Evolutionary conservation across 2,888 invertebrate species (phyloP).

Genomic region (Hyalella azteca): DNA sequence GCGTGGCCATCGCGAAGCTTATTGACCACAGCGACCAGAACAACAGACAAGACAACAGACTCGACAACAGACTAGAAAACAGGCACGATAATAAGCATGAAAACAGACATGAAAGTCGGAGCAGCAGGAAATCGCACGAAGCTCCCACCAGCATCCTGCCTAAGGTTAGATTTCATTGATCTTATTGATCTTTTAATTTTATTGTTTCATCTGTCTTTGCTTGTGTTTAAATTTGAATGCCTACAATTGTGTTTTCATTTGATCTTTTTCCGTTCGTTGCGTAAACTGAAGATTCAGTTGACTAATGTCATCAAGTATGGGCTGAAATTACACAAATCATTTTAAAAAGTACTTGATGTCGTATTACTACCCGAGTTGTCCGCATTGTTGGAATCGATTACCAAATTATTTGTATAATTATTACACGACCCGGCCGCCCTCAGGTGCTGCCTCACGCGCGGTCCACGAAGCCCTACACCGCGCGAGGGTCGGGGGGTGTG

Average conservation of each 20-base stretch:
- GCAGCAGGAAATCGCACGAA: background rate
- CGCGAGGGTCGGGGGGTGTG: background rate
- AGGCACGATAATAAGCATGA: background rate
- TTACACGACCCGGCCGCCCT: no score
- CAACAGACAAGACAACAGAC: background rate
- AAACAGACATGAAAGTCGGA: background rate
- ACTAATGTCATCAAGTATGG: no score
- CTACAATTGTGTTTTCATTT: no score
- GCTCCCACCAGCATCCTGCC: background rate
- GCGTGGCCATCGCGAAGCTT: slow-evolving; percentile 3
- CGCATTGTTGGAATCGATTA: no score
- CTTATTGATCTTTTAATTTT: background rate
- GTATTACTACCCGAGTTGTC: no score
- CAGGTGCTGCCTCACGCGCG: slow-evolving; percentile 56
- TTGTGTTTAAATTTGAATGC: no score
- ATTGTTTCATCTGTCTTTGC: background rate
- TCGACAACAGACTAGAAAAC: background rate
- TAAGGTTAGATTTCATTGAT: background rate
- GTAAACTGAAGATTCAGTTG: no score
- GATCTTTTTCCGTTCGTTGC: no score
- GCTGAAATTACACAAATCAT: no score
- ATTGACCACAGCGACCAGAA: slow-evolving; percentile 3
- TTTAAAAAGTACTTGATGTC: no score
- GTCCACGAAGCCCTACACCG: slow-evolving; percentile 31
- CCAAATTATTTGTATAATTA: no score